Conservation (phyloP, 2,113 vertebrate genomes). For the Beaufortia kweichowensis region DNA sequence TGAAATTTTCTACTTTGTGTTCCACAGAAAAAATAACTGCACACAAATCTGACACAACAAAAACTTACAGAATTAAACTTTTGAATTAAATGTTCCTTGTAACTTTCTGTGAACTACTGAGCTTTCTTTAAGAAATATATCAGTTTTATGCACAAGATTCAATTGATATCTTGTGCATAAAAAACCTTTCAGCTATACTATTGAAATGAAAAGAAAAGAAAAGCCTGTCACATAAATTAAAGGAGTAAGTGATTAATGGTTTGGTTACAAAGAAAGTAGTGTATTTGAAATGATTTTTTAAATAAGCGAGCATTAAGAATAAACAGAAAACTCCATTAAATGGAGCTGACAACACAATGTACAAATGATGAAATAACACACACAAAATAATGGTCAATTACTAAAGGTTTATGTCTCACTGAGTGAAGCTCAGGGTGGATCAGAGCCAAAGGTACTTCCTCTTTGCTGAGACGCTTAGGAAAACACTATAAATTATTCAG, state of each 20-base stretch:
- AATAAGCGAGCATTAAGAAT: not conserved
- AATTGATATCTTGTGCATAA: too few species aligned
- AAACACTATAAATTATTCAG: conserved; percentile 12
- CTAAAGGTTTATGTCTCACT: not conserved
- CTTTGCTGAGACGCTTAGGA: not conserved
- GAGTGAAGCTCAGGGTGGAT: conserved; percentile 3
- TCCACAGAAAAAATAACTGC: too few species aligned
- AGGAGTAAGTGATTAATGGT: conserved; percentile 14
- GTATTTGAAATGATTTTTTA: too few species aligned
- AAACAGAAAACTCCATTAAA: not conserved
- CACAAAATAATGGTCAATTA: not conserved
- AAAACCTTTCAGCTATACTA: not conserved
- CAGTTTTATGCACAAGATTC: not conserved
- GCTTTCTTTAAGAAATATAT: conserved; percentile 4
- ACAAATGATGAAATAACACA: not conserved
- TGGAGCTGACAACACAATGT: not conserved
- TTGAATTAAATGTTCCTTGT: too few species aligned
- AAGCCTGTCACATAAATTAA: conserved; percentile 17
- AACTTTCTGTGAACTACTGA: not conserved
- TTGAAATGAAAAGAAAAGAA: not conserved
- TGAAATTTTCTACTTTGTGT: too few species aligned
- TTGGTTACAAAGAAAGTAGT: conserved; percentile 12
- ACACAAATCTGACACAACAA: too few species aligned
- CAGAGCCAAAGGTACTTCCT: not conserved
- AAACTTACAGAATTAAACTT: too few species aligned